Base-by-base conservation (phyloP, 2,888 invertebrate genomes). In the Argyresthia albistria region DNA sequence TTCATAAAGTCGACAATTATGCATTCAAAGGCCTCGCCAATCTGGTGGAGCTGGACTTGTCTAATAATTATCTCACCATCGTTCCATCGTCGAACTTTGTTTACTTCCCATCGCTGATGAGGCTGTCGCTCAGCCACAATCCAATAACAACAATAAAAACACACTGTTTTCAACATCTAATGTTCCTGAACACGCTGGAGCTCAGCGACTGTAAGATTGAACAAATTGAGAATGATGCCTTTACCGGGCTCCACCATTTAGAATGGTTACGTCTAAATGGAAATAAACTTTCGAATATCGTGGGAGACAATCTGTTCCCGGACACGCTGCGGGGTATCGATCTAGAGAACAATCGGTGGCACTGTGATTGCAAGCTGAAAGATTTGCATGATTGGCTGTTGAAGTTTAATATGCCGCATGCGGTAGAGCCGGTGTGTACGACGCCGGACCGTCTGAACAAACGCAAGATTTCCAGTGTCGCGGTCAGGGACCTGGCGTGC, bases 341-440 rank as follows among this genome's bases (percentile, higher is more conserved):
- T 65, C 82, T 97, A 60, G 93, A 96, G 73, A 93, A 93, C 72
- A 97, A 97, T 88, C 93, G 93, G 59, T 97, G 96, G 97, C 90
- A 91, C 61, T 97, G 97, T 78, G 95, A 96, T 77, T 97, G 97
- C 76, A 90, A 92, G 62, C 88, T 96, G 66, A 84, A 92, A 61
- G 92, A 94, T 64, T 82, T 96, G 66, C 92, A 94, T 68, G 80
- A 89, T 58, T 96, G 96, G 95, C 88, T 97, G 64, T 88, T 89
- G 60, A 91, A 91, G 69, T 92, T 93, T 69, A 93, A 92, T 67
- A 92, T 93, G 61, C 94, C 95, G 8, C 92, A 93, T 68, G 90
- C 92, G 36, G 91, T 93, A 52, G 95, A 95, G 66, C 95, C 95
- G 35, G 89, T 91, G 67, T 96, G 96, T 74, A 89, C 90, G 53